Evolutionary conservation across 2,888 invertebrate genomes (phyloP).

Genomic region (Pheosia gnoma): DNA sequence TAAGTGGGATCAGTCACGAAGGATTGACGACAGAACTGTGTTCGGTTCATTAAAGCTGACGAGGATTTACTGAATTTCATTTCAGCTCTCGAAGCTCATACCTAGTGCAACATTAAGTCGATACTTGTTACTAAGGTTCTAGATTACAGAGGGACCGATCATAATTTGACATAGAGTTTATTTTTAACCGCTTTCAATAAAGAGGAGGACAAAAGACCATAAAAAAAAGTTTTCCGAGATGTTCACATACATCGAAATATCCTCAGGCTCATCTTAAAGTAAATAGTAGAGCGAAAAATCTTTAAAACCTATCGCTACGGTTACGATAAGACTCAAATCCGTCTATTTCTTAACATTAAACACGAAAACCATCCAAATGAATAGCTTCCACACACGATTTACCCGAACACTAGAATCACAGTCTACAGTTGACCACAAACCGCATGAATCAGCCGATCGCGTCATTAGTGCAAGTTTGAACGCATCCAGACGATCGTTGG

Average conservation of each 20-base stretch:
- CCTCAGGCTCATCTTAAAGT: no score
- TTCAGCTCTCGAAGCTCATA: neutral
- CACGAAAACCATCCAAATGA: neutral
- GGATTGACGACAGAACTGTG: conserved; percentile 32
- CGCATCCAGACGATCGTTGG: conserved; percentile 50
- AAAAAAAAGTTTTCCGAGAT: no score
- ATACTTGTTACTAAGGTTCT: no score
- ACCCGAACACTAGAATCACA: neutral
- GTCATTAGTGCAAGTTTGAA: conserved; percentile 57
- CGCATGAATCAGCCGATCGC: conserved; percentile 59
- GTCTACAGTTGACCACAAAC: conserved; percentile 36
- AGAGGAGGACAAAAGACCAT: no score
- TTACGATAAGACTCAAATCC: no score
- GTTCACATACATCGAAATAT: no score
- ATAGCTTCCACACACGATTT: neutral
- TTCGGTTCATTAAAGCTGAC: conserved; percentile 26
- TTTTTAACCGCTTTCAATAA: no score
- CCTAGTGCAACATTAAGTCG: neutral
- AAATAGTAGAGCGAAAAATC: no score
- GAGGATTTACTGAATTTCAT: conserved; percentile 8
- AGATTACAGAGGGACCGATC: no score
- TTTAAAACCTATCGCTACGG: neutral
- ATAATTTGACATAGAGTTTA: no score
- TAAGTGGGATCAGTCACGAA: conserved; percentile 33
- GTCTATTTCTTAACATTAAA: no score